Conservation (phyloP, 1,140 invertebrate genomes). For the Babylonia areolata region DNA sequence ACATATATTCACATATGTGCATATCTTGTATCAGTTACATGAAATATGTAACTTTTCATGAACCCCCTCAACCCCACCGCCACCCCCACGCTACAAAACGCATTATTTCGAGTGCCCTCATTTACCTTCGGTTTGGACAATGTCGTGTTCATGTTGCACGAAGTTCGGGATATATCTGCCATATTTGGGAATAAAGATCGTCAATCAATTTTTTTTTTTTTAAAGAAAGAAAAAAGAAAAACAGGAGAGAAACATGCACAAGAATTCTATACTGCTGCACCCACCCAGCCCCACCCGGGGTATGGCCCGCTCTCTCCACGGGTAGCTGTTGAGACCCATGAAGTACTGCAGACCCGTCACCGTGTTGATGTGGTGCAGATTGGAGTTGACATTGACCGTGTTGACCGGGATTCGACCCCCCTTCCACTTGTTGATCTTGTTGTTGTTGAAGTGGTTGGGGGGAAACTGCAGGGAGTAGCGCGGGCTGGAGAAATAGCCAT, state of each 20-base stretch:
- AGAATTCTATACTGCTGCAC: slow-evolving; percentile 7
- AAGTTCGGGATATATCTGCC: too few relatives aligned
- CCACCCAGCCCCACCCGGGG: slow-evolving; percentile 72
- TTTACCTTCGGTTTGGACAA: too few relatives aligned
- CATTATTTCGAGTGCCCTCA: too few relatives aligned
- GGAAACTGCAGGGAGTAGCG: slow-evolving; percentile 71
- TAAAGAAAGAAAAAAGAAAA: too few relatives aligned
- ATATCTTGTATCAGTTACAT: too few relatives aligned
- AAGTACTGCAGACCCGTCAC: slow-evolving; percentile 71
- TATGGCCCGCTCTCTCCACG: slow-evolving; percentile 67
- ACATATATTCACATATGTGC: too few relatives aligned
- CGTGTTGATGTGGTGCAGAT: slow-evolving; percentile 70
- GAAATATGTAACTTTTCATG: too few relatives aligned
- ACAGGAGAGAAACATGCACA: background rate
- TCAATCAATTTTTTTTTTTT: too few relatives aligned
- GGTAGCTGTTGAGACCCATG: slow-evolving; percentile 68
- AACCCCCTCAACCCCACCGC: too few relatives aligned
- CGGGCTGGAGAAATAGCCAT: slow-evolving; percentile 68
- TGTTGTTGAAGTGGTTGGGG: slow-evolving; percentile 70
- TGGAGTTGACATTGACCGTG: slow-evolving; percentile 72
- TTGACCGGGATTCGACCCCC: slow-evolving; percentile 66
- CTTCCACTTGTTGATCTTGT: slow-evolving; percentile 57
- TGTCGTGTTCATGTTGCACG: too few relatives aligned
- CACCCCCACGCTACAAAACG: too few relatives aligned
- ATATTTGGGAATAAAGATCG: too few relatives aligned